Evolutionary conservation across 1,140 invertebrate species (phyloP), one percentile per base, ranked within the genome.

Genomic region (Tetramorium alpestre): DNA sequence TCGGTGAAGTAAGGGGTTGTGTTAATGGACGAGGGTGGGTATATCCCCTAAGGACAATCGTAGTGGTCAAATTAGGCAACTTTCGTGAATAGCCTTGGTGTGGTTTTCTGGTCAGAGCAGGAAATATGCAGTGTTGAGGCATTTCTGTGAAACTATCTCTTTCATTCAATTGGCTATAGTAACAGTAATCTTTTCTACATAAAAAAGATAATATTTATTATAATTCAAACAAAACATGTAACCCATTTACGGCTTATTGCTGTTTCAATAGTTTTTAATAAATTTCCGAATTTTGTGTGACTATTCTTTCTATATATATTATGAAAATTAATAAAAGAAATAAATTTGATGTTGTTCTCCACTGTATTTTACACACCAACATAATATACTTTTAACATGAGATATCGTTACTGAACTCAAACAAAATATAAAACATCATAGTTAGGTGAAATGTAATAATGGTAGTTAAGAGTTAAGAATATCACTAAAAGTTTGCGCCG

Each of bases 41-140:
- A 86, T 87, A 91, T 91, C 56, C 90, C 90, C 90, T 72, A 90
- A 91, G 87, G 90, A 91, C 89, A 91, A 91, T 91, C 90, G 86
- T 91, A 81, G 77, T 70, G 89, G 89, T 91, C 89, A 87, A 90
- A 91, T 91, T 91, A 91, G 89, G 85, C 85, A 91, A 91, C 90
- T 91, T 91, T 90, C 84, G 85, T 90, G 72, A 91, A 91, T 91
- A 89, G 87, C 54, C 89, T 33, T 49, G 22, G 65, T 87, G 80
- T 89, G 89, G 87, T 87, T 89, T 76, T 87, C 76, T 72, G 58
- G 47, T 25, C 47, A 33, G 22, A 58, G 62, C 58, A 56, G 72
- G 80, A 56, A 75, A 60, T 73, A 38, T 70, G 67, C 33, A 84
- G 54, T 84, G 80, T 84, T 60, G 18, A 75, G 2, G 69, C n/a